phyloP scores from a whole-genome alignment of 92 coral and sea anemone species.

The Epizoanthus stellaris region DNA sequence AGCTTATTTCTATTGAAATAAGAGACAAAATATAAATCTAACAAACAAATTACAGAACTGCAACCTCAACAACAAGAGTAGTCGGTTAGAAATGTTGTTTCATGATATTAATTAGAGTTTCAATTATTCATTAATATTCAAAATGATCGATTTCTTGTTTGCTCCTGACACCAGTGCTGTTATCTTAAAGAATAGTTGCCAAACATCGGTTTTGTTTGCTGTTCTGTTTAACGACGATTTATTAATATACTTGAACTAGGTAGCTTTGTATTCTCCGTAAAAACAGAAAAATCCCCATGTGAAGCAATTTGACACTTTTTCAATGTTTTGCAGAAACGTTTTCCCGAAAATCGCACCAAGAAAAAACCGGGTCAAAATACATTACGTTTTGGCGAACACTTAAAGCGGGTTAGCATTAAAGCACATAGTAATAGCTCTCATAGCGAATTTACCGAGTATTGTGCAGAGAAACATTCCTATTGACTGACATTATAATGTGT shows the following conservation, averaged over 20 bases:
- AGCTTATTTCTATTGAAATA: not conserved
- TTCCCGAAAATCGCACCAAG: too few species aligned
- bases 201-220: not conserved
- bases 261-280: too few species aligned
- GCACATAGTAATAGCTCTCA: not conserved
- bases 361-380: too few species aligned
- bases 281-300: too few species aligned
- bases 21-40: too few species aligned
- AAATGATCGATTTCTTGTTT: constrained; percentile 25
- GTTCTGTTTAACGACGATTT: not conserved
- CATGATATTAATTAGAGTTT: constrained; percentile 5
- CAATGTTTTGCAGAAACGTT: too few species aligned
- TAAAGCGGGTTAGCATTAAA: too few species aligned
- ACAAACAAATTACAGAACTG: too few species aligned
- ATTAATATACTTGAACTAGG: too few species aligned
- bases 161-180: constrained; percentile 7
- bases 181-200: not conserved
- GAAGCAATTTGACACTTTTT: too few species aligned
- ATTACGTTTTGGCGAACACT: too few species aligned
- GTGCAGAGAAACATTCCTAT: not conserved
- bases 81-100: not conserved
- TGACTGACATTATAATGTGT: not conserved
- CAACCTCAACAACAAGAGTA: not conserved
- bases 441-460: not conserved
- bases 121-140: constrained; percentile 34